Base-by-base conservation (phyloP, 2,888 invertebrate genomes). In the Ischnura elegans region DNA sequence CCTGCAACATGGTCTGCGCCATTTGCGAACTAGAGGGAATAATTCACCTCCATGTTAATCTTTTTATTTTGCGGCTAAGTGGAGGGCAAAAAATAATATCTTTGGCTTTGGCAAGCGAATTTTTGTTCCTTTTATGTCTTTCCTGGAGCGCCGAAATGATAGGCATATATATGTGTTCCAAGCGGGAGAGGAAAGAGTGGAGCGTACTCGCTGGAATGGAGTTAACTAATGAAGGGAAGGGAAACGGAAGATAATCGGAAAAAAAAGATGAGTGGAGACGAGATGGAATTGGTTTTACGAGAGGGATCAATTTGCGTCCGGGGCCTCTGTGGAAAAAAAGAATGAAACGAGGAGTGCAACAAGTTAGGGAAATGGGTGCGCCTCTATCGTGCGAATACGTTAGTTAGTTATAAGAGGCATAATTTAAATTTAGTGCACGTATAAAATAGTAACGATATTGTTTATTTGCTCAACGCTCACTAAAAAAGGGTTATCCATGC, bases 1-100 rank as follows among this genome's bases (percentile, higher is more conserved):
- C 47, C 5, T 51, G 46, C 86, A 25, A 86, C 86, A 25, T 43
- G 86, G 43, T 86, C 86, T 46, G 45, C 13, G 86, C 46, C 25
- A 86, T 86, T 86, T 46, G 86, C 86, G 46, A 10, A 13, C 86
- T 19, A 45, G 86, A 45, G 86, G n/a, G 45, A 86, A 86, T 86
- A 86, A 86, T 46, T 76, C 36, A 76, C 29, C 36, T 76, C 36
- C 13, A 76, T 76, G 43, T 8, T 13, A 47, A 47, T 47, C 13
- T 86, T 86, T 86, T 46, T 46, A n/a, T n/a, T 51, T 42, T 13
- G 86, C 45, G 45, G 86, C n/a, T 46, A 86, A 86, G 46, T 45
- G 86, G 86, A 45, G 86, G 42, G 86, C 45, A 45, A 45, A 45
- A 86, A 86, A 86, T 76, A 76, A 76, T 76, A 3, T 29, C 76